Percentiles rank a stretch among this genome's conserved stretches.
Conservation (phyloP, 2,113 vertebrate species). For the Excalfactoria chinensis region DNA sequence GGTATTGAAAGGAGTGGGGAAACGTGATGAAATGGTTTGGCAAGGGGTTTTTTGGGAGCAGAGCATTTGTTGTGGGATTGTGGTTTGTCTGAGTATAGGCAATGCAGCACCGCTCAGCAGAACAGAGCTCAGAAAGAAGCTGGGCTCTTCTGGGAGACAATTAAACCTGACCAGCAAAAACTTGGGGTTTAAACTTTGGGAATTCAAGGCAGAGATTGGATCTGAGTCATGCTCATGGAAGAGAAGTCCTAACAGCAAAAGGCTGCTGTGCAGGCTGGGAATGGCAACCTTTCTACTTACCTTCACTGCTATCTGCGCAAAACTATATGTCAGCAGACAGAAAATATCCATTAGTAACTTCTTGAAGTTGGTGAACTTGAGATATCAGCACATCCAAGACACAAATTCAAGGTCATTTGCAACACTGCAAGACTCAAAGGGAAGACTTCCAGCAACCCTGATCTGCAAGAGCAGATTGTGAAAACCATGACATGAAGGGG, state of each 20-base stretch:
- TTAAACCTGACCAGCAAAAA: neutral
- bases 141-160: neutral
- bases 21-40: neutral
- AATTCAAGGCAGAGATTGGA: neutral
- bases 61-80: neutral
- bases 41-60: neutral
- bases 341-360: rapidly evolving
- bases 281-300: neutral
- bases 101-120: neutral
- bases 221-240: neutral
- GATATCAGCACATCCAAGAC: neutral
- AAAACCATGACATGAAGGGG: neutral
- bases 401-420: neutral
- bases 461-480: neutral
- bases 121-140: neutral
- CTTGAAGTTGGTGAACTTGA: neutral
- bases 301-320: rapidly evolving
- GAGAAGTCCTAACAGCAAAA: neutral
- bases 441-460: neutral
- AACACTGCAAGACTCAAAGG: rapidly evolving
- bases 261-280: neutral
- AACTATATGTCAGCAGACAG: neutral
- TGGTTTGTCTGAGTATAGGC: neutral
- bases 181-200: neutral
- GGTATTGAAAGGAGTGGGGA: neutral